Percentiles rank a stretch among this genome's conserved stretches.
These are phyloP conservation scores for Agrotis ipsilon DNA, from an alignment of 2,888 invertebrate genomes.

Conservation along the genomic window DNA sequence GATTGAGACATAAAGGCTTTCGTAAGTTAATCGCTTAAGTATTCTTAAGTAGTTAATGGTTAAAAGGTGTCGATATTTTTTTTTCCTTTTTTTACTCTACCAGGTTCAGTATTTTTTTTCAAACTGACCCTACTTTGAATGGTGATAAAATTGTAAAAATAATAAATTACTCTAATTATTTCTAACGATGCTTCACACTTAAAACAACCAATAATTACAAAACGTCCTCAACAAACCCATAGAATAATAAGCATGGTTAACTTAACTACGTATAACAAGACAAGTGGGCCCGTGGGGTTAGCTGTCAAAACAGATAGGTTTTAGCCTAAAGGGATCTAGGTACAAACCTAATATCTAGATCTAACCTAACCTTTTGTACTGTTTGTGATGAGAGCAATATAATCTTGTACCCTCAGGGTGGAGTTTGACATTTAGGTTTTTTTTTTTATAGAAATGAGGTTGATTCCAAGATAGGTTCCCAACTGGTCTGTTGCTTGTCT, in stretches of 20 bases:
- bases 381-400: constrained; percentile 34
- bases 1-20: constrained; percentile 42
- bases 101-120: not conserved
- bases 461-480: constrained; percentile 12
- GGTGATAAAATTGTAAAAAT: not conserved
- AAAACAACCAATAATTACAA: constrained; percentile 16
- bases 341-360: constrained; percentile 43
- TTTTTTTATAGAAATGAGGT: not conserved
- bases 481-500: too few relatives aligned
- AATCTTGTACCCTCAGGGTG: constrained; percentile 30
- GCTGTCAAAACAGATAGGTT: constrained; percentile 46
- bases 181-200: constrained; percentile 9
- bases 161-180: constrained; percentile 15
- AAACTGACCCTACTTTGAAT: not conserved
- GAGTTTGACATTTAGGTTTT: constrained; percentile 13
- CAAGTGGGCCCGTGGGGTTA: constrained; percentile 15
- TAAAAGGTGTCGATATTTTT: constrained; percentile 4
- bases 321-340: constrained; percentile 30
- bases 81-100: not conserved
- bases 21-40: constrained; percentile 10
- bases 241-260: constrained; percentile 23
- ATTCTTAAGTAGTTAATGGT: constrained; percentile 1
- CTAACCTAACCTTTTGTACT: constrained; percentile 46
- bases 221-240: constrained; percentile 10
- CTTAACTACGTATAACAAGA: constrained; percentile 26